These are phyloP conservation scores for Tragelaphus buxtoni DNA, from an alignment of 2,113 vertebrate genomes.

Conservation along the genomic window DNA sequence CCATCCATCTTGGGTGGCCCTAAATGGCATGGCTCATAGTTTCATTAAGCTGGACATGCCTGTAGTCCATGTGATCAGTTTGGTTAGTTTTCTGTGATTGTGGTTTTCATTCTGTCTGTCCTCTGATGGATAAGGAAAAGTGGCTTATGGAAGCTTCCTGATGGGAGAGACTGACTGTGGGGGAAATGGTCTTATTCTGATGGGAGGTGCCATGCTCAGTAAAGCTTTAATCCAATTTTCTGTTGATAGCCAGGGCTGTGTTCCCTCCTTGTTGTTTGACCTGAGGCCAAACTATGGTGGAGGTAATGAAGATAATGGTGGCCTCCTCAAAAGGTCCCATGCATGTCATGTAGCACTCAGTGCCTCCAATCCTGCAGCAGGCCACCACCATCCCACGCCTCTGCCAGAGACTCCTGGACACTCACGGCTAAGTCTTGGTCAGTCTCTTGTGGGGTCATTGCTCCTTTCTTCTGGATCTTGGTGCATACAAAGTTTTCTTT, in stretches of 20 bases:
- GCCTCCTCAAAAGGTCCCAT: not conserved
- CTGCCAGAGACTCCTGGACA: not conserved
- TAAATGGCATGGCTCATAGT: not conserved
- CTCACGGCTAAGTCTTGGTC: accelerated
- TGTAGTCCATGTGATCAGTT: not conserved
- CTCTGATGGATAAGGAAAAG: not conserved
- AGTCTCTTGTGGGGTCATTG: not conserved
- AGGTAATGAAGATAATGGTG: not conserved
- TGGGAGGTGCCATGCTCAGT: not conserved
- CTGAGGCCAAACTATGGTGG: not conserved
- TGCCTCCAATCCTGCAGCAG: not conserved
- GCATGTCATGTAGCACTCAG: not conserved
- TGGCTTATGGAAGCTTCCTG: not conserved
- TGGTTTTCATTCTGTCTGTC: not conserved
- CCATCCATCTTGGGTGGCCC: not conserved
- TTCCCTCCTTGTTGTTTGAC: not conserved
- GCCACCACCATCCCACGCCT: not conserved
- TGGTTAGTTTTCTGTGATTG: not conserved
- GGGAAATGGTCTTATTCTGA: not conserved
- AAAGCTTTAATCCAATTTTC: not conserved
- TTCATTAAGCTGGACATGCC: not conserved
- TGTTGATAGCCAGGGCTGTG: not conserved
- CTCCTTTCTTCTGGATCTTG: not conserved
- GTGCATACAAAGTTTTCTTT: not conserved
- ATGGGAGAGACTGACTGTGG: not conserved